These are phyloP conservation scores for Hyperoodon ampullatus DNA, from an alignment of 2,113 vertebrate species.

Conservation along the genomic window DNA sequence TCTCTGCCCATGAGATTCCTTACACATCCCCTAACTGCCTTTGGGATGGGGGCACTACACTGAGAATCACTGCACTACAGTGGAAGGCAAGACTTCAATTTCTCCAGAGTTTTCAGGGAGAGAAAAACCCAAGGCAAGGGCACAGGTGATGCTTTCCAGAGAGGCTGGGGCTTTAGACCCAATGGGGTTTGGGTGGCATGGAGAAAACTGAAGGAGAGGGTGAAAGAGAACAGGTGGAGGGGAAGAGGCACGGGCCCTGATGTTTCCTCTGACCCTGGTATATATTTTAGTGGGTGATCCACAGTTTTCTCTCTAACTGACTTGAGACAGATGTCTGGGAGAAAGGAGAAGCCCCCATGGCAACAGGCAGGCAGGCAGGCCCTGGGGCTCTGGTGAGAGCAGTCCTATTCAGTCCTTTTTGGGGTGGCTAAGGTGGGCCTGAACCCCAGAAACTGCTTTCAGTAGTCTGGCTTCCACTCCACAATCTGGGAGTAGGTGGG, in stretches of 20 bases:
- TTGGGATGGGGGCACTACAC: no score
- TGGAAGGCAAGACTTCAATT: not conserved
- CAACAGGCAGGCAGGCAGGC: not conserved
- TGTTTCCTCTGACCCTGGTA: not conserved
- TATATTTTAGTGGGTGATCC: not conserved
- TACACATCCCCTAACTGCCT: not conserved
- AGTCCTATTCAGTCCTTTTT: not conserved
- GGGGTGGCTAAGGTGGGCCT: not conserved
- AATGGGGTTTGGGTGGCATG: not conserved
- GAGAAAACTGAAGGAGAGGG: not conserved
- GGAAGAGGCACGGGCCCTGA: not conserved
- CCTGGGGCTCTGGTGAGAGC: not conserved
- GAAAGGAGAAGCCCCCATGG: not conserved
- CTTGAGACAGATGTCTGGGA: not conserved
- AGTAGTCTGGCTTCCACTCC: not conserved
- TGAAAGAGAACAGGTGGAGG: not conserved
- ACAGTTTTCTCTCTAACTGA: not conserved
- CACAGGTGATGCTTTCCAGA: not conserved
- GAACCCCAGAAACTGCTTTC: not conserved
- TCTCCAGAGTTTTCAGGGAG: not conserved
- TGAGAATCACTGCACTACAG: not conserved
- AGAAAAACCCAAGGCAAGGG: not conserved
- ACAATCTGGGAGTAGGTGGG: not conserved
- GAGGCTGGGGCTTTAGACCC: not conserved
- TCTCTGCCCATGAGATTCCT: not conserved